These are phyloP conservation scores for Casuarius casuarius DNA, from an alignment of 2,113 vertebrate species.

Conservation along the genomic window DNA sequence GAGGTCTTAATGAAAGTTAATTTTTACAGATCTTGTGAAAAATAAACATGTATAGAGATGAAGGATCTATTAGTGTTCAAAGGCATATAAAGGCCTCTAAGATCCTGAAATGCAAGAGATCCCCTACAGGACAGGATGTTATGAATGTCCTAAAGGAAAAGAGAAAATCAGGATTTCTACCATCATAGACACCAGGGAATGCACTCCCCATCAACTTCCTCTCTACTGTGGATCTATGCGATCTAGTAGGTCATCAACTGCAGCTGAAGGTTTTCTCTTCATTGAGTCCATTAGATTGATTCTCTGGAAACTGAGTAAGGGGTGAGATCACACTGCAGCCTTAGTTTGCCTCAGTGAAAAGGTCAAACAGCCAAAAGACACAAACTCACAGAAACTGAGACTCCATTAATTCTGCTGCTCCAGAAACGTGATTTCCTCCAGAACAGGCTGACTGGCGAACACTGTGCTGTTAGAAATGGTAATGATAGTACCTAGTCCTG, in stretches of 20 bases:
- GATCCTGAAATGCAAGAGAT: not conserved
- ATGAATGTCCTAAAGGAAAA: not conserved
- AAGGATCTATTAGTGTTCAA: too few relatives aligned
- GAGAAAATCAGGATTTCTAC: not conserved
- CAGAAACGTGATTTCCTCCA: too few relatives aligned
- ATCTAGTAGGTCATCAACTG: not conserved
- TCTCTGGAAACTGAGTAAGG: not conserved
- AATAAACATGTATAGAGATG: too few relatives aligned
- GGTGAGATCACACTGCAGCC: too few relatives aligned
- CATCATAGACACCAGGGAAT: not conserved
- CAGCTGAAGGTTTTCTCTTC: not conserved
- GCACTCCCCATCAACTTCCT: not conserved
- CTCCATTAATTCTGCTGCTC: too few relatives aligned
- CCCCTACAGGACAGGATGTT: accelerated
- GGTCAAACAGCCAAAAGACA: too few relatives aligned
- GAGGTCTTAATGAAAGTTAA: not conserved
- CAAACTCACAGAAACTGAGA: too few relatives aligned
- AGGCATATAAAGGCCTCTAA: too few relatives aligned
- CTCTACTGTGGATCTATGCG: not conserved
- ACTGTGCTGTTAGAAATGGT: too few relatives aligned
- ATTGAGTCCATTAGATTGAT: not conserved
- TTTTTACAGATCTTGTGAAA: not conserved
- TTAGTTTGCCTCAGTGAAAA: too few relatives aligned
- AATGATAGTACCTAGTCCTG: too few relatives aligned
- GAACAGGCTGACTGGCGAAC: too few relatives aligned